A percentile compares a stretch with the other conserved stretches of the same genome.
Conservation (phyloP, 2,888 invertebrate genomes). For the Drosophila crucigera region DNA sequence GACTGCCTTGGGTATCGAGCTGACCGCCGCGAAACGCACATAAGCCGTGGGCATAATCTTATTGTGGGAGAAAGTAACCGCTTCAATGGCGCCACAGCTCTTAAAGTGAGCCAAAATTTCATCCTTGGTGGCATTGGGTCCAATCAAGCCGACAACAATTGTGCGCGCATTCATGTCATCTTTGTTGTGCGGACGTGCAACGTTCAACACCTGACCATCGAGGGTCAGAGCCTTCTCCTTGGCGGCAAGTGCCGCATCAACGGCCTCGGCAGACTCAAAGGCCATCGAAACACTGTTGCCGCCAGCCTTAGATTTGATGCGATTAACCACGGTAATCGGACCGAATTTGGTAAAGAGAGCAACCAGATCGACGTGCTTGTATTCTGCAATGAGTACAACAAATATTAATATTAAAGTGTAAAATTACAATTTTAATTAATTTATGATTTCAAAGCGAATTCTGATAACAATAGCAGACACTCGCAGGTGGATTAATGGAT, state of each 20-base stretch:
- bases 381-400: slow-evolving; percentile 54
- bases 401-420: not conserved
- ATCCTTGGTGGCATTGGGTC: slow-evolving; percentile 47
- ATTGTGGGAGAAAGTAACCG: slow-evolving; percentile 46
- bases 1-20: slow-evolving; percentile 42
- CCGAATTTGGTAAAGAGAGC: slow-evolving; percentile 75
- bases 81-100: slow-evolving; percentile 65
- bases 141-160: slow-evolving; percentile 54
- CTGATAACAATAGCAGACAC: not conserved
- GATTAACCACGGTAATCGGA: slow-evolving; percentile 45
- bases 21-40: slow-evolving; percentile 52
- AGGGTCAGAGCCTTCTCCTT: slow-evolving; percentile 56
- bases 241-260: slow-evolving; percentile 63
- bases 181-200: slow-evolving; percentile 6
- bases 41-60: slow-evolving; percentile 48
- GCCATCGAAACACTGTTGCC: slow-evolving; percentile 50
- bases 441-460: not conserved
- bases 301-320: slow-evolving; percentile 40
- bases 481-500: not conserved
- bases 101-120: slow-evolving; percentile 58
- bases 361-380: slow-evolving; percentile 62
- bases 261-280: slow-evolving; percentile 60
- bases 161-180: slow-evolving; percentile 35
- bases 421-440: not conserved
- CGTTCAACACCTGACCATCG: slow-evolving; percentile 37